Evolutionary conservation across 1,140 invertebrate species (phyloP).

Genomic region (Colletes gigas): DNA sequence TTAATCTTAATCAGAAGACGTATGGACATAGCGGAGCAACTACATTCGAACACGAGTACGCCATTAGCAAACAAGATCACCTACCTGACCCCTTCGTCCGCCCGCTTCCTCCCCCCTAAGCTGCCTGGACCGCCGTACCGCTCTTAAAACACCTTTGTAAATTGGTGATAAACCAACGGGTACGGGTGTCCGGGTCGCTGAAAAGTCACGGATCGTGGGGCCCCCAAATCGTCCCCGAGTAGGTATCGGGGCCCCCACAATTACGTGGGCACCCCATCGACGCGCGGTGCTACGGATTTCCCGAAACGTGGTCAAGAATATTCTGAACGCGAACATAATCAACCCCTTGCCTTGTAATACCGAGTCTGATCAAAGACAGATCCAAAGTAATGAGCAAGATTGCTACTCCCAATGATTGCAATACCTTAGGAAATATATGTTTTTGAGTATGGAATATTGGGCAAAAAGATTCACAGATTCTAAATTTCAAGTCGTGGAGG

Average conservation of each 20-base stretch:
- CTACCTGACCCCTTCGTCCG: slow-evolving; percentile 67
- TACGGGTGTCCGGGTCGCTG: slow-evolving; percentile 46
- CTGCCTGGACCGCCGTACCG: slow-evolving; percentile 33
- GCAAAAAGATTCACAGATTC: too few relatives aligned
- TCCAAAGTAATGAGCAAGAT: too few relatives aligned
- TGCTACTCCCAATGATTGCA: too few relatives aligned
- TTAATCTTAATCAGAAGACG: slow-evolving; percentile 79
- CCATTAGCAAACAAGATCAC: slow-evolving; percentile 80
- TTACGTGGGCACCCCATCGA: background rate
- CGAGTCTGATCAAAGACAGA: too few relatives aligned
- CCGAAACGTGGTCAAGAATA: too few relatives aligned
- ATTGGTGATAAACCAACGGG: slow-evolving; percentile 69
- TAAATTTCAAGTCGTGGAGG: too few relatives aligned
- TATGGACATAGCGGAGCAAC: slow-evolving; percentile 73
- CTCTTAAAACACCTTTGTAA: slow-evolving; percentile 70
- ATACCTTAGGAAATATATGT: too few relatives aligned
- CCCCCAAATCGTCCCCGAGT: background rate
- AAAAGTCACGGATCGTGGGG: slow-evolving; percentile 50
- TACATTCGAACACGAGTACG: slow-evolving; percentile 79
- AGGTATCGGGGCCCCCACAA: slow-evolving; percentile 10
- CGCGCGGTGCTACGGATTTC: too few relatives aligned
- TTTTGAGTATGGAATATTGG: too few relatives aligned
- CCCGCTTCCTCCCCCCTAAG: slow-evolving; percentile 19
- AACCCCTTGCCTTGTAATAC: too few relatives aligned
- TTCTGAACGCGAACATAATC: too few relatives aligned